Conservation (phyloP, 2,113 vertebrate genomes). For the Ceyx melanurus region DNA sequence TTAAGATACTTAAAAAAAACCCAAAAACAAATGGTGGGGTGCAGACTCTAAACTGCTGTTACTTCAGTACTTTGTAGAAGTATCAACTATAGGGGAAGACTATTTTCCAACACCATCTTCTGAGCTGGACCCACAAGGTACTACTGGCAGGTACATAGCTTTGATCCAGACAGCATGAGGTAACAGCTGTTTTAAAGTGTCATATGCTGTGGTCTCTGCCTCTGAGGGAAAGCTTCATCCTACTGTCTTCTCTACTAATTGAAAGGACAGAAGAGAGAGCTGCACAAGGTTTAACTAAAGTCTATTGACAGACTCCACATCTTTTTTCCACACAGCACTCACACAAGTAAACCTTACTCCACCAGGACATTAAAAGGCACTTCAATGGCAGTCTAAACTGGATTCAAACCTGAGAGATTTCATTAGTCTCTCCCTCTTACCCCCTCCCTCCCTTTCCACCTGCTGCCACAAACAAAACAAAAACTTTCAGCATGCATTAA, state of each 20-base stretch:
- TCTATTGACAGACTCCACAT: background rate
- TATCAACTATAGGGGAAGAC: background rate
- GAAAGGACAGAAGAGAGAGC: background rate
- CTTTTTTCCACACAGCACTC: background rate
- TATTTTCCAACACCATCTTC: background rate
- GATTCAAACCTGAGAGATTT: background rate
- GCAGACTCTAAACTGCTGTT: background rate
- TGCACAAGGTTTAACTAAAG: background rate
- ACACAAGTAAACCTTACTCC: background rate
- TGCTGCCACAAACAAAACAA: background rate
- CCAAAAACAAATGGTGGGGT: no score
- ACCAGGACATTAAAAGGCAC: background rate
- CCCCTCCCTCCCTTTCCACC: background rate
- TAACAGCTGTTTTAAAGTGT: background rate
- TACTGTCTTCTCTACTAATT: background rate
- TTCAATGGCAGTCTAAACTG: conserved; percentile 3
- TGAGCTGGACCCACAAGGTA: background rate
- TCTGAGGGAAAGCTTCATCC: background rate
- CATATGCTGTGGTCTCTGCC: background rate
- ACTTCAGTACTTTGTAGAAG: background rate
- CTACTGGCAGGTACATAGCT: background rate
- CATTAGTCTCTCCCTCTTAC: background rate
- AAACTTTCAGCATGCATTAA: background rate
- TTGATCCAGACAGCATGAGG: background rate
- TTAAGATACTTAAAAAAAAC: background rate